Percentiles rank a stretch among this genome's conserved stretches.
Evolutionary conservation across 2,797 vertebrate genomes (phyloP).

Genomic region (Sciaenops ocellatus): DNA sequence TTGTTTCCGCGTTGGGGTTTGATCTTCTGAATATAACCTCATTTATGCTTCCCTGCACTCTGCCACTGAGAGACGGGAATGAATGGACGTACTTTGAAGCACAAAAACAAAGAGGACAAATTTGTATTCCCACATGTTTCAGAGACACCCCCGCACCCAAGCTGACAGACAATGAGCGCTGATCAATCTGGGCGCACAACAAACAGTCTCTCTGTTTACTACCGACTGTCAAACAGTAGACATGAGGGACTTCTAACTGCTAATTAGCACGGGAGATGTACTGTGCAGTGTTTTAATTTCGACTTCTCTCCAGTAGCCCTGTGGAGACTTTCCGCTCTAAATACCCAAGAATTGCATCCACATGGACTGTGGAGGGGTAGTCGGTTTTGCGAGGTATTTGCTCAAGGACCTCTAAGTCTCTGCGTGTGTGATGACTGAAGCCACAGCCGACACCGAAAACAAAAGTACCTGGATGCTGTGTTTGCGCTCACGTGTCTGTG

Average conservation of each 20-base stretch:
- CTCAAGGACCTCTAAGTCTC: conserved; percentile 52
- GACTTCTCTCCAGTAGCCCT: conserved; percentile 69
- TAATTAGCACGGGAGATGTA: conserved; percentile 69
- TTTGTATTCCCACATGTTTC: conserved; percentile 52
- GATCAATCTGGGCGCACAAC: conserved; percentile 55
- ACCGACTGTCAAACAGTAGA: conserved; percentile 58
- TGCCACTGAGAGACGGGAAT: conserved; percentile 24
- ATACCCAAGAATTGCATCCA: conserved; percentile 79
- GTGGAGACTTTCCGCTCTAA: conserved; percentile 81
- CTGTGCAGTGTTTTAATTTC: conserved; percentile 62
- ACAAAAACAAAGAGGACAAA: conserved; percentile 40
- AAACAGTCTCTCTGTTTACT: conserved; percentile 73
- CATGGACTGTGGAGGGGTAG: conserved; percentile 62
- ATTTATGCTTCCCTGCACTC: conserved; percentile 42
- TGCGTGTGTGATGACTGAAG: conserved; percentile 36
- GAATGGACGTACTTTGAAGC: conserved; percentile 64
- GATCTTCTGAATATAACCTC: conserved; percentile 61
- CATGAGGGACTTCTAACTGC: conserved; percentile 57
- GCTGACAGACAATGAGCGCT: conserved; percentile 53
- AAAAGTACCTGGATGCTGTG: conserved; percentile 51
- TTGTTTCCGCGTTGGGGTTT: conserved; percentile 51
- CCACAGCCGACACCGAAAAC: conserved; percentile 26
- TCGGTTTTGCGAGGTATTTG: conserved; percentile 48
- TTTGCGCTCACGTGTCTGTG: conserved; percentile 29
- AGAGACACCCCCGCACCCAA: conserved; percentile 35